A percentile compares a stretch with the other conserved stretches of the same genome.
Conservation (phyloP, 2,797 vertebrate species). For the Hemitrygon akajei region DNA sequence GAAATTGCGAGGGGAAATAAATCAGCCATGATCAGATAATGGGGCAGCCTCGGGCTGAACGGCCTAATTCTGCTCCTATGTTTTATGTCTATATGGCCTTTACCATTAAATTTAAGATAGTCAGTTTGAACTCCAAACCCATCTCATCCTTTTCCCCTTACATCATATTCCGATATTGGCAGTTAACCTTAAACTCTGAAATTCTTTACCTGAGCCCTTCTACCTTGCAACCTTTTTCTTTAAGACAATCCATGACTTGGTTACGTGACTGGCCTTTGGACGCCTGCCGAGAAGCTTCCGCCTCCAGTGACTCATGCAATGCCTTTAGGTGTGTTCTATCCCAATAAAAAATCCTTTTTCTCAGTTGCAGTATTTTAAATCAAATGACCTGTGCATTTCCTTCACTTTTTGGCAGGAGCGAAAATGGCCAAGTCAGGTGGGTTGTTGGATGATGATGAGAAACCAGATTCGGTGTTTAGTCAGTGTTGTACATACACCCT, state of each 20-base stretch:
- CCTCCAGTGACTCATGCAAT: background rate
- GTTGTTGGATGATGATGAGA: background rate
- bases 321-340: background rate
- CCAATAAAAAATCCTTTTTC: background rate
- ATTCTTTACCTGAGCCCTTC: background rate
- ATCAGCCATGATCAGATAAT: too few species aligned
- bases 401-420: background rate
- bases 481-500: background rate
- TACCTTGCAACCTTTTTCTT: background rate
- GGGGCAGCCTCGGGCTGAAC: too few species aligned
- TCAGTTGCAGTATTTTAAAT: background rate
- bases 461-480: background rate
- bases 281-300: background rate
- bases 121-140: background rate
- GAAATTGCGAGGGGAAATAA: too few species aligned
- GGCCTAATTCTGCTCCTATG: too few species aligned
- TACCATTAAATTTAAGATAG: background rate
- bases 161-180: background rate
- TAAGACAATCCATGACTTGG: background rate
- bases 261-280: background rate
- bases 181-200: background rate
- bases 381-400: background rate
- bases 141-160: too few species aligned
- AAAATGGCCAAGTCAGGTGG: background rate
- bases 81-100: too few species aligned